Base-by-base conservation (phyloP, 2,888 invertebrate genomes). In the Agriopis leucophaearia region DNA sequence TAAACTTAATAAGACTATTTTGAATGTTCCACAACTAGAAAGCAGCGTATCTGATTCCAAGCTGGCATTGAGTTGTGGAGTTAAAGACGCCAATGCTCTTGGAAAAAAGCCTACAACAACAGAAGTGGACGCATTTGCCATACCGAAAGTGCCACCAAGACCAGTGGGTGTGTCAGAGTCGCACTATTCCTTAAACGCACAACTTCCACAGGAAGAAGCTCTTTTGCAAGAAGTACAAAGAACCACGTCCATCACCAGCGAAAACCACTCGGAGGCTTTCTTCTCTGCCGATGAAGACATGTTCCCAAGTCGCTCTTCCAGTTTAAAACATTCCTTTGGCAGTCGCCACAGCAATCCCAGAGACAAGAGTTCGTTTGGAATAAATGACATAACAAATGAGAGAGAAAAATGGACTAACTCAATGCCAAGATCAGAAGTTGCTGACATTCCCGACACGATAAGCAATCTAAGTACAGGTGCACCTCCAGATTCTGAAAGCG, bases 241-340 rank as follows among this genome's bases (percentile, higher is more conserved):
- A 78, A 97, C 98, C 0, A 96, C 97, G 82, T 98, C 98, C 0
- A 96, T 98, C 84, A 97, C 97, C 0, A 97, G 97, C 69, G 98
- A 98, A 87, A 98, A 98, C 86, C 97, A 97, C 79, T 97, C 97
- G 0, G 98, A 98, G 88, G 96, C 97, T 60, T 99, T 98, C 89
- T 98, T 97, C 85, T 98, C 98, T 0, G 98, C 98, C 0, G 98
- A 98, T 82, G 98, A 99, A 89, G 98, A 98, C 77, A 95, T 97
- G 78, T 95, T 95, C 74, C 96, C 95, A 35, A 96, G 96, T 78
- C 92, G 96, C 12, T 96, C 96, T 18, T 96, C 96, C 0, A 96
- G 96, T 76, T 86, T 96, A 61, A 94, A 96, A 69, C 96, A 96
- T 84, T 96, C 96, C 0, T 93, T 93, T 54, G 94, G 92, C 45